Conservation (phyloP, 2,888 invertebrate species). For the Teleogryllus oceanicus region DNA sequence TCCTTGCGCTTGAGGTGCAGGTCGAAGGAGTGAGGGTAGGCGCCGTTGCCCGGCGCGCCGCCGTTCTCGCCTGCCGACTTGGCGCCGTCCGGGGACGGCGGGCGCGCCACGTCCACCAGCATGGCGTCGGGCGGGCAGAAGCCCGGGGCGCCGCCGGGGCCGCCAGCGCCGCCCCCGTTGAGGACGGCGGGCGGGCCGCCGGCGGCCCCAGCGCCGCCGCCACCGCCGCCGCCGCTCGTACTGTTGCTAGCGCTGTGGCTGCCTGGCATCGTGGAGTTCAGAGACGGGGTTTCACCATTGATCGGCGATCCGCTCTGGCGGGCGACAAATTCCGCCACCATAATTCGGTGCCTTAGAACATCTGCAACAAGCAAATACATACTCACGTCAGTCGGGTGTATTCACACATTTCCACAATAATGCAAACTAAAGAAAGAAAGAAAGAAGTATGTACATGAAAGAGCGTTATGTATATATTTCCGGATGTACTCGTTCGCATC, state of each 20-base stretch:
- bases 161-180: conserved; percentile 2
- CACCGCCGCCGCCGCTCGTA: conserved; percentile 23
- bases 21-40: conserved; percentile 53
- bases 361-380: conserved; percentile 41
- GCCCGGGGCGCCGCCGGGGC: not conserved
- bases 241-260: conserved; percentile 31
- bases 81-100: conserved; percentile 44
- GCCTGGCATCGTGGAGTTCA: conserved; percentile 48
- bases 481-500: too few relatives aligned
- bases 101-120: conserved; percentile 32
- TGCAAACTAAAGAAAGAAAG: too few relatives aligned
- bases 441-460: too few relatives aligned
- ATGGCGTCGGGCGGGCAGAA: conserved; percentile 43
- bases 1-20: conserved; percentile 61
- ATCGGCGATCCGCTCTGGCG: conserved; percentile 67
- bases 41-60: conserved; percentile 43
- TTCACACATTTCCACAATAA: not conserved
- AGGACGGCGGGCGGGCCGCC: conserved; percentile 21
- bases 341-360: conserved; percentile 62
- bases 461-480: too few relatives aligned
- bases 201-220: conserved; percentile 24
- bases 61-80: not conserved
- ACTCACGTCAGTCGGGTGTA: not conserved
- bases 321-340: conserved; percentile 82
- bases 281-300: conserved; percentile 63